Evolutionary conservation across 2,797 vertebrate genomes (phyloP).

Genomic region (Mus minutoides): DNA sequence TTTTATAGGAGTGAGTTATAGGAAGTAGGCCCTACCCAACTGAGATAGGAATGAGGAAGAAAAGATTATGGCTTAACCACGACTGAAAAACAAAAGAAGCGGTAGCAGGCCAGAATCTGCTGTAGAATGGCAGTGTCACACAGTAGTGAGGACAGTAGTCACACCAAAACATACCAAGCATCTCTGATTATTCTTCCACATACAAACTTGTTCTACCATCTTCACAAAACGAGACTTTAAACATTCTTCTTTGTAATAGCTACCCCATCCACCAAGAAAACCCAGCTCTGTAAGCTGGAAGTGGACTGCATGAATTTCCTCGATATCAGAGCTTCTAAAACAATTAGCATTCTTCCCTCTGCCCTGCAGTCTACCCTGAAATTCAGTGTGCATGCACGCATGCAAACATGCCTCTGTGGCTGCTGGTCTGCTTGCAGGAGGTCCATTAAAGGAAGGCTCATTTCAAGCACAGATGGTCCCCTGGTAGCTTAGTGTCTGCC

Average conservation of each 20-base stretch:
- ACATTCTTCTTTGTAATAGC: not conserved
- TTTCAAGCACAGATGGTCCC: conserved; percentile 89
- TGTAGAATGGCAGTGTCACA: not conserved
- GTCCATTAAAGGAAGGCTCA: conserved; percentile 86
- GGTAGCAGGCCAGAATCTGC: not conserved
- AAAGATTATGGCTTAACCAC: not conserved
- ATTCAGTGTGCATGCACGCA: conserved; percentile 75
- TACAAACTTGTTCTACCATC: not conserved
- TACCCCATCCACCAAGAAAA: not conserved
- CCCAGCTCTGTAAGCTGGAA: conserved; percentile 70
- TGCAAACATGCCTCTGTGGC: conserved; percentile 76
- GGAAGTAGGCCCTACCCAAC: not conserved
- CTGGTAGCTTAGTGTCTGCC: conserved; percentile 87
- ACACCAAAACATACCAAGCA: not conserved
- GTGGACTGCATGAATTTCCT: not conserved
- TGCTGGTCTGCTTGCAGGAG: conserved; percentile 84
- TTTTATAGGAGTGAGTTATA: not conserved
- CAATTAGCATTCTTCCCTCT: not conserved
- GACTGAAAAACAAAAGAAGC: not conserved
- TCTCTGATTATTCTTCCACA: not conserved
- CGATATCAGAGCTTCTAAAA: conserved; percentile 63
- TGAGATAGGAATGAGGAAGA: not conserved
- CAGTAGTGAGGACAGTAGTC: not conserved
- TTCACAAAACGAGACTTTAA: not conserved
- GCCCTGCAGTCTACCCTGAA: conserved; percentile 7